Evolutionary conservation across 2,797 vertebrate species (phyloP), one percentile per base, ranked within the genome.

Genomic region (Mus minutoides): DNA sequence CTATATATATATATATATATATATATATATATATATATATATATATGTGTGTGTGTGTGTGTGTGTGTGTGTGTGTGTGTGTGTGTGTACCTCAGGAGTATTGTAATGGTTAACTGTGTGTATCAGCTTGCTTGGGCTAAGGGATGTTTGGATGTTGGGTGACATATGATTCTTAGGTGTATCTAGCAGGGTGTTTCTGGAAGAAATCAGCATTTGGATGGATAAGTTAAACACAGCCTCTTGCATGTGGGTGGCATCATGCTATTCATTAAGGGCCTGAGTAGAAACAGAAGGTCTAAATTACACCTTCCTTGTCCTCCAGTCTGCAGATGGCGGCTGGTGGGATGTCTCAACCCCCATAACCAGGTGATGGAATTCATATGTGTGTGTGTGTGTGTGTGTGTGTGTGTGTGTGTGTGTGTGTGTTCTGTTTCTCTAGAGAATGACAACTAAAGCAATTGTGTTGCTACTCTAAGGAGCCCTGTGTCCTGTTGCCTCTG

Each of bases 391-490:
- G 7, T 71, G 34, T 69, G 34, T 9, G 34, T n/a, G 34, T 69
- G 6, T 69, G 67, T 69, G 34, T n/a, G 6, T n/a, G 31, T 69
- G 31, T 69, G 29, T 67, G 29, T 67, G 29, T 67, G 12, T 67
- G 64, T 34, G 64, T 67, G 64, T 52, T 87, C 40, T 83, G 29
- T 84, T 62, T 88, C 83, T 91, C 95, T 54, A 9, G 43, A 71
- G 60, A 78, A 83, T 29, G 43, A 31, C 64, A 73, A 91, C 22
- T 52, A 46, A 80, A 49, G 37, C 16, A 43, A 64, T 10, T 40
- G 21, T 0, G 3, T 0, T 40, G 24, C 54, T 17, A 19, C 11
- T 49, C 43, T 56, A 67, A 93, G 58, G 13, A 71, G 9, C 8
- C 1, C 10, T 60, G 21, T 21, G 11, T 71, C 26, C 80, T 22